phyloP scores from a whole-genome alignment of 2,797 vertebrate species.

The Vespertilio murinus region DNA sequence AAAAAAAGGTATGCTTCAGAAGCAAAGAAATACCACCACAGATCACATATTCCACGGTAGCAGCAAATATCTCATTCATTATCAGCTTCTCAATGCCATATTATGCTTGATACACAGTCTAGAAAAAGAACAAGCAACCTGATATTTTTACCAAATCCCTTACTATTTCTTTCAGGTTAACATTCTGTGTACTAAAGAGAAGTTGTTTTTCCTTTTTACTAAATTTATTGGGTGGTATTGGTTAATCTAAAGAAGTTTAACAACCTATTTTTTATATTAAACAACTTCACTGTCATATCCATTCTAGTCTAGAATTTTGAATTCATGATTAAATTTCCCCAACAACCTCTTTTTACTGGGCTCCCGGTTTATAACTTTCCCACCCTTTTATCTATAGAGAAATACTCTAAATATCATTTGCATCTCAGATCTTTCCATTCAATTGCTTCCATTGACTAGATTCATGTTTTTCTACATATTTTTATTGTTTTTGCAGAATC shows the following conservation, averaged over 20 bases:
- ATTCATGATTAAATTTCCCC: constrained; percentile 12
- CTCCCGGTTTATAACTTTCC: constrained; percentile 29
- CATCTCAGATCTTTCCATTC: constrained; percentile 19
- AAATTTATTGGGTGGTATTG: neutral
- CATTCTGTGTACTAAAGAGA: neutral
- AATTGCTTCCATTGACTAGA: neutral
- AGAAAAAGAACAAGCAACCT: constrained; percentile 1
- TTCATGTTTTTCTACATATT: constrained; percentile 24
- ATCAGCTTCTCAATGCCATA: neutral
- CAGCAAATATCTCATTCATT: neutral
- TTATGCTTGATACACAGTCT: neutral
- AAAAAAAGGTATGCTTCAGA: neutral
- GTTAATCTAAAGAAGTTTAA: neutral
- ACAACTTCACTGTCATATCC: neutral
- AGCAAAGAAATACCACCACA: neutral
- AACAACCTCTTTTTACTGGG: neutral
- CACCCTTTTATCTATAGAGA: neutral
- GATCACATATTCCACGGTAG: neutral
- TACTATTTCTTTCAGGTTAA: constrained; percentile 25
- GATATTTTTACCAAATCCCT: neutral
- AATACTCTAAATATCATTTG: constrained; percentile 22
- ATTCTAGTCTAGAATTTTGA: neutral
- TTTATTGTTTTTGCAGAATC: constrained; percentile 39
- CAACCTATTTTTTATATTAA: constrained; percentile 12
- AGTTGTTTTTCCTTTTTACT: neutral